Base-by-base conservation (phyloP, 2,797 vertebrate species). In the Halcyon chelicuti region DNA sequence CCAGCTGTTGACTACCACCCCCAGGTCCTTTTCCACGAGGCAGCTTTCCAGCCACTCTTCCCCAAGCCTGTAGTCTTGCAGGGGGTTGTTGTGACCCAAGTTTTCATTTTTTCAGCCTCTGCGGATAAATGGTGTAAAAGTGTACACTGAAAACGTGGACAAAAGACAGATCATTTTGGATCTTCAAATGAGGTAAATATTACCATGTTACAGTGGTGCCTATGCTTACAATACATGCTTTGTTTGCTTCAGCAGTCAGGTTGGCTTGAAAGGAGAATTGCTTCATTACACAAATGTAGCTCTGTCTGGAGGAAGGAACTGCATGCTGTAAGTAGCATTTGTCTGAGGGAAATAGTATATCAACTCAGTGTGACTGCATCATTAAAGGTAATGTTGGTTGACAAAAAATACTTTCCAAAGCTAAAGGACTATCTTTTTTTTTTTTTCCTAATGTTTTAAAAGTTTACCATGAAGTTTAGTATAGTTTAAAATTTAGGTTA, bases 141-240 rank as follows among this genome's bases (percentile, higher is more conserved):
- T 99, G 31, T 99, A 99, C 96, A 99, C 99, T 16, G 99, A 99
- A 98, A 99, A 99, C 29, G 99, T 99, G 96, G 99, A 99, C 98
- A 99, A 99, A 97, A 98, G 99, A 76, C 99, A 99, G 96, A 98
- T 99, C 76, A 99, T 99, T 97, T 98, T 99, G 98, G 99, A 99
- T 97, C 98, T 99, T 96, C 99, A 99, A 96, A 99, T 99, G 97
- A 99, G 99, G 99, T 99, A 98, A 99, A 92, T 54, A 35, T 83
- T 94, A 58, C 31, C n/a, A 0, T 78, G 11, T 88, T 61, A 22
- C 1, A 4, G 0, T 47, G 31, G 15, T 37, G 21, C 49, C 15
- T 7, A 2, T 86, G 28, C 55, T 83, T 75, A 39, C 61, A 52
- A 25, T 65, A 9, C 29, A 25, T 63, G 33, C 4, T 21, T 55